Conservation (phyloP, 2,113 vertebrate genomes). For the Parotia lawesii region DNA sequence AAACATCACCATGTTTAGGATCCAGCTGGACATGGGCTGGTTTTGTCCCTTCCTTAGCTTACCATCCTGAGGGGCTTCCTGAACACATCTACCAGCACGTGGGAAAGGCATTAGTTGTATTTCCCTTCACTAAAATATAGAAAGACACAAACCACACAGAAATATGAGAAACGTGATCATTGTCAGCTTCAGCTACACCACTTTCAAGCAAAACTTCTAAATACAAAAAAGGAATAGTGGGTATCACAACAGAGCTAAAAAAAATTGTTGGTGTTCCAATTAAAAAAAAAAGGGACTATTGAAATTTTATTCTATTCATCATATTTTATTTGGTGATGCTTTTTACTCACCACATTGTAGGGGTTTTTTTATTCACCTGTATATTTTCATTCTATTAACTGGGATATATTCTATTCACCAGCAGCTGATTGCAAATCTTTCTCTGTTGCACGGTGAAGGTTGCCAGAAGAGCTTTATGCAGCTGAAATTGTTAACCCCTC, state of each 20-base stretch:
- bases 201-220: neutral
- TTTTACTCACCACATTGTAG: neutral
- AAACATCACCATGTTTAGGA: neutral
- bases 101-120: neutral
- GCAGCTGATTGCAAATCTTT: neutral
- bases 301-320: neutral
- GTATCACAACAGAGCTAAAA: neutral
- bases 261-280: neutral
- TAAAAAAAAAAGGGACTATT: neutral
- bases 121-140: neutral
- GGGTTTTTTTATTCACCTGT: accelerated
- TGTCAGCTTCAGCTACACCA: neutral
- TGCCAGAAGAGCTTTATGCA: neutral
- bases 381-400: neutral
- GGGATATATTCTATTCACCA: neutral
- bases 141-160: neutral
- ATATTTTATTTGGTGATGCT: neutral
- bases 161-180: neutral
- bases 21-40: neutral
- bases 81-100: neutral
- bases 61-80: neutral
- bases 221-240: accelerated
- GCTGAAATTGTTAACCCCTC: neutral
- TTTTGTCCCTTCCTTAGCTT: neutral
- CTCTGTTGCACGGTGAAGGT: neutral